Conservation (phyloP, 2,113 vertebrate species). For the Sturnira hondurensis region DNA sequence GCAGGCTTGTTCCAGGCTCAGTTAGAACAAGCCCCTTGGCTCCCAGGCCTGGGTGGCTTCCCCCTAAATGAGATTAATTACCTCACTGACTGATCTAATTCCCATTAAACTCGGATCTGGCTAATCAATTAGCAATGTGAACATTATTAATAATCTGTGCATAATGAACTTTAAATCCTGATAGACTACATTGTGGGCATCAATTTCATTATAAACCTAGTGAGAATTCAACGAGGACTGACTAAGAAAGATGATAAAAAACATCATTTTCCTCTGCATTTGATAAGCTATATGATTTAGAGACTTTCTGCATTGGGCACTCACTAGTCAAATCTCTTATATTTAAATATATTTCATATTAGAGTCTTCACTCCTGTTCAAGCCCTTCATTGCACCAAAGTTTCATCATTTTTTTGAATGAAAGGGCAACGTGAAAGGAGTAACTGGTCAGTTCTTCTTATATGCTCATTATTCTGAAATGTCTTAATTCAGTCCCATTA, state of each 20-base stretch:
- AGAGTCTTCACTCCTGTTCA: not conserved
- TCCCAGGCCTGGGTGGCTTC: not conserved
- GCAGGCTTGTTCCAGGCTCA: not conserved
- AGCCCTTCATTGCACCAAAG: not conserved
- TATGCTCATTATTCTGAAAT: not conserved
- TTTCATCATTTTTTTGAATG: not conserved
- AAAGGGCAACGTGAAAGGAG: not conserved
- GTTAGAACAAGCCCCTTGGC: not conserved
- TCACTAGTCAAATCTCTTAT: not conserved
- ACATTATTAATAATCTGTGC: not conserved
- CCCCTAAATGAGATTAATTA: not conserved
- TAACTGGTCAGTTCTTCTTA: not conserved
- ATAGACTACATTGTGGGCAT: not conserved
- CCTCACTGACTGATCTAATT: not conserved
- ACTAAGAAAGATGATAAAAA: not conserved
- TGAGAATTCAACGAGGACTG: not conserved
- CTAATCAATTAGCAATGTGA: not conserved
- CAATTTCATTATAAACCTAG: not conserved
- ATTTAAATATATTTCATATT: not conserved
- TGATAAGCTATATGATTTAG: not conserved
- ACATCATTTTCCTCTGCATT: not conserved
- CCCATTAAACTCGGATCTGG: not conserved
- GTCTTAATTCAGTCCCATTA: not conserved
- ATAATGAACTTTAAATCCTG: not conserved
- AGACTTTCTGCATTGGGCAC: not conserved